Base-by-base conservation (phyloP, 2,113 vertebrate species). In the Speoplatyrhinus poulsoni region DNA sequence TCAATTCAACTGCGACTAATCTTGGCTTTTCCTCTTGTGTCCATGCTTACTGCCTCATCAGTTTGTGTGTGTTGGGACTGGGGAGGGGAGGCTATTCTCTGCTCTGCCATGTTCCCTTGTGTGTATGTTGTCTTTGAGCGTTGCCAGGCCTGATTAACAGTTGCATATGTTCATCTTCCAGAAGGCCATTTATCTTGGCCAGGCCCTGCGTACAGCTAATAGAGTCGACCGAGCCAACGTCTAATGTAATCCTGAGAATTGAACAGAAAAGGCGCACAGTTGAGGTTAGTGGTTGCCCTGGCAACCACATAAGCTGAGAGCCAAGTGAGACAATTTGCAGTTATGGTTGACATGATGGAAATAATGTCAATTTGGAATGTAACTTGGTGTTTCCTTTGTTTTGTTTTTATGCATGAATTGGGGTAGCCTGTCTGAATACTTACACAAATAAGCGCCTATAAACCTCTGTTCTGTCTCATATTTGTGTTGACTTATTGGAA, bases 121-220 rank as follows among this genome's bases (percentile, higher is more conserved):
- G 26, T 73, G 65, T 62, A 70, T 60, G 69, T 32, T 58, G 69
- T 32, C 66, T 65, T 19, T 41, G 46, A 17, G 50, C 8, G 69
- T 71, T 82, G 77, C 70, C 81, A 76, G 67, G 72, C 73, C 63
- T 85, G 80, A 82, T 72, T 78, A 76, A 82, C 72, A 68, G 64
- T 46, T 67, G 66, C 77, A 72, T 83, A 66, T 79, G 81, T 80
- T 77, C 77, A 72, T 73, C 57, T 79, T 78, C 60, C 65, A 52
- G 63, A 36, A 59, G 79, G 64, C 79, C 67, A 69, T 50, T 75
- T 58, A 50, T 74, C 69, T 74, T 63, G 67, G 66, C 53, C 60
- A 65, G 70, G 49, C 54, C 26, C 46, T 0, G 58, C 59, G 49
- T 12, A 1, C 55, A 73, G 72, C 75, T 81, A 84, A 49, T 76